Percentiles rank a stretch among this genome's conserved stretches.
Evolutionary conservation across 2,797 vertebrate species (phyloP).

Genomic region (Vespertilio murinus): DNA sequence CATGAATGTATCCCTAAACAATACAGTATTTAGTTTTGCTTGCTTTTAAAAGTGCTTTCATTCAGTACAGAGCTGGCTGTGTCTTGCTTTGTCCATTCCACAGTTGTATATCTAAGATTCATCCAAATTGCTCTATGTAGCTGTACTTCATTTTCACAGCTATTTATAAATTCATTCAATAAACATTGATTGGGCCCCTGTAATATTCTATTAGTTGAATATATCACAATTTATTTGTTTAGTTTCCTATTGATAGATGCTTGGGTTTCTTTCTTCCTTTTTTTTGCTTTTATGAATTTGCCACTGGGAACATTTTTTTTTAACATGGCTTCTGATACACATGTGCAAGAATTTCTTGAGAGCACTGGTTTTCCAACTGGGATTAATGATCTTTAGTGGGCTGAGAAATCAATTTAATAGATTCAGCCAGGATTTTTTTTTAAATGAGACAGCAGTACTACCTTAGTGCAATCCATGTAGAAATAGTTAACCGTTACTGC

Average conservation of each 20-base stretch:
- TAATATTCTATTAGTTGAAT: constrained; percentile 57
- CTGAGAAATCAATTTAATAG: constrained; percentile 51
- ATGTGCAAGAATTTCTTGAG: constrained; percentile 14
- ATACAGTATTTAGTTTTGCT: neutral
- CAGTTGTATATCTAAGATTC: constrained; percentile 26
- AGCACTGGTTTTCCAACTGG: neutral
- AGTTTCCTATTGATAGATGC: constrained; percentile 28
- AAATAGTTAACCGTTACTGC: neutral
- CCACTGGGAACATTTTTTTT: neutral
- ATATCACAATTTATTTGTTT: constrained; percentile 51
- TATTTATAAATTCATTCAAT: constrained; percentile 56
- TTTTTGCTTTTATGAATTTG: neutral
- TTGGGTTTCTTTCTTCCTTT: neutral
- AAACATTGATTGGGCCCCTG: constrained; percentile 35
- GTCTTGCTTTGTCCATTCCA: constrained; percentile 5
- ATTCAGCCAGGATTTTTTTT: neutral
- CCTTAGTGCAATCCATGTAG: neutral
- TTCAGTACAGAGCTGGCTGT: neutral
- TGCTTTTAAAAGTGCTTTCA: neutral
- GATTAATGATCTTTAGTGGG: constrained; percentile 1
- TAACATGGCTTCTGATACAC: neutral
- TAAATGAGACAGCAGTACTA: neutral
- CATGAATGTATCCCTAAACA: neutral
- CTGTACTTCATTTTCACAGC: constrained; percentile 37
- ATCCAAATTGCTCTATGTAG: neutral